phyloP scores from a whole-genome alignment of 2,797 vertebrate species.

The Cottoperca gobio region DNA sequence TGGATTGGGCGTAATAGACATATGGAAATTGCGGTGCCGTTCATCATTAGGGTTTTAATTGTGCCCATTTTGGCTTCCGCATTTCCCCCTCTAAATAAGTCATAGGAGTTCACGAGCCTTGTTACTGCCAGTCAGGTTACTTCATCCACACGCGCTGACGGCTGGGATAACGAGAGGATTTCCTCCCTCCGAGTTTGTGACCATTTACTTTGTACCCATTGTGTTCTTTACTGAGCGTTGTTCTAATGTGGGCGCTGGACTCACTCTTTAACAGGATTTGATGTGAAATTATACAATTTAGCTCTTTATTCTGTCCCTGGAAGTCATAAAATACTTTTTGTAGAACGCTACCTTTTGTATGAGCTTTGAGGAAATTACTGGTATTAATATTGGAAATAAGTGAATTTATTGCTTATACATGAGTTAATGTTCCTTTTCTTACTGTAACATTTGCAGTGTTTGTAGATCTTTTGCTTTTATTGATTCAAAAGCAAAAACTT shows the following conservation, averaged over 20 bases:
- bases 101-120: slow-evolving; percentile 54
- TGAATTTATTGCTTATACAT: background rate
- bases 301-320: background rate
- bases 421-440: background rate
- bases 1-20: slow-evolving; percentile 83
- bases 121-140: slow-evolving; percentile 52
- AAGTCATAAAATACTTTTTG: background rate
- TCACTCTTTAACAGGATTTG: background rate
- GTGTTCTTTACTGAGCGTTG: background rate
- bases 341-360: background rate
- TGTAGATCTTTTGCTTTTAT: background rate
- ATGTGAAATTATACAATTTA: background rate
- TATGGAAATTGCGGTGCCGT: slow-evolving; percentile 87
- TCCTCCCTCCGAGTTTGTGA: slow-evolving; percentile 9
- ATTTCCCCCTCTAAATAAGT: slow-evolving; percentile 78
- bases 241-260: background rate
- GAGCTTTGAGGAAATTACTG: background rate
- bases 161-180: slow-evolving; percentile 45
- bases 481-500: background rate
- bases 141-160: slow-evolving; percentile 23
- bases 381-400: background rate
- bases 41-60: slow-evolving; percentile 88
- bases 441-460: background rate
- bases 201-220: slow-evolving; percentile 23
- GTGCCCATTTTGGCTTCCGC: slow-evolving; percentile 66